Conservation (phyloP, 2,888 invertebrate species). For the Brenthis daphne region DNA sequence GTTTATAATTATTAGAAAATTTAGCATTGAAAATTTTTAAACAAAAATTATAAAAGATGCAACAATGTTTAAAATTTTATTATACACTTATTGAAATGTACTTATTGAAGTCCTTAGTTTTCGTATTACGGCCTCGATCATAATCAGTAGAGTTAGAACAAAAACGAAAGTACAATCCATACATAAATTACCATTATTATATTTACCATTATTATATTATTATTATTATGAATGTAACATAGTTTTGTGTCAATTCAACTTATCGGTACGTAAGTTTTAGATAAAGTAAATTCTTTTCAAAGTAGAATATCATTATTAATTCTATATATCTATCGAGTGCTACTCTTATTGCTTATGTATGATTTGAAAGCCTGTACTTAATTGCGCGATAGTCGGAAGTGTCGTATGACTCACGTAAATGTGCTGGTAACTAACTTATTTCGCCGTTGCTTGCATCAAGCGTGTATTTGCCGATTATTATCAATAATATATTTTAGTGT, state of each 20-base stretch:
- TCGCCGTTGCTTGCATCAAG: slow-evolving; percentile 44
- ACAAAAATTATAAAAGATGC: background rate
- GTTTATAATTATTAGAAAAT: slow-evolving; percentile 13
- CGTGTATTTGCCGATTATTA: slow-evolving; percentile 33
- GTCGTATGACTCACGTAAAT: slow-evolving; percentile 33
- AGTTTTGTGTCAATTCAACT: slow-evolving; percentile 63
- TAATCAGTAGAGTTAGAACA: slow-evolving; percentile 31
- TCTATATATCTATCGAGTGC: slow-evolving; percentile 20
- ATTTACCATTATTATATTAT: slow-evolving; percentile 17
- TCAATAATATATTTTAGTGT: background rate
- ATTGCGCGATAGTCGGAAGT: slow-evolving; percentile 27
- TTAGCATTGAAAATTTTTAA: slow-evolving; percentile 7
- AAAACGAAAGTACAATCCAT: slow-evolving; percentile 61
- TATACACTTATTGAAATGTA: background rate
- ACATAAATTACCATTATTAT: too few relatives aligned
- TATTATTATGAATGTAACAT: slow-evolving; percentile 33
- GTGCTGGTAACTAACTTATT: slow-evolving; percentile 10
- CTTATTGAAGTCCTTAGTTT: slow-evolving; percentile 4
- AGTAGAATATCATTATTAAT: slow-evolving; percentile 29
- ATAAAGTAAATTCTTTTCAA: slow-evolving; percentile 27
- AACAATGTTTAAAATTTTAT: background rate
- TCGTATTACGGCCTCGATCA: slow-evolving; percentile 35
- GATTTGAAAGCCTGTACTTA: slow-evolving; percentile 48
- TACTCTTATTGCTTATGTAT: slow-evolving; percentile 19
- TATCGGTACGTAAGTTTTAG: slow-evolving; percentile 41